Evolutionary conservation across 2,797 vertebrate genomes (phyloP), one percentile per base, ranked within the genome.

Genomic region (Novumbra hubbsi): DNA sequence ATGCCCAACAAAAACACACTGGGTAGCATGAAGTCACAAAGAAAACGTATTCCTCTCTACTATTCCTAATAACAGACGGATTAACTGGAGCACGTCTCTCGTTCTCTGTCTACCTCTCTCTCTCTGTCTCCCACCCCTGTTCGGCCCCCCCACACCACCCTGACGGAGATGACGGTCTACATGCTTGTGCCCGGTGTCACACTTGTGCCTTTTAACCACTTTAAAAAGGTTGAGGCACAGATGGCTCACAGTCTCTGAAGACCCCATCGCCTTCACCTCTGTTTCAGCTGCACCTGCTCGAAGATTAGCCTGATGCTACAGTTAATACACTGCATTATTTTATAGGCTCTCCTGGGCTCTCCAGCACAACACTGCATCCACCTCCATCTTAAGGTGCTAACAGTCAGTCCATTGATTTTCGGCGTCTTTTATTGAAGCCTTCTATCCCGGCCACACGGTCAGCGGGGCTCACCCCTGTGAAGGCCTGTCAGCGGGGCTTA

Each of bases 221-320:
- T 86, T 88, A 88, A 87, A 87, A 81, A 86, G 88, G 88, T 90
- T 73, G 76, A 81, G 81, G 76, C 92, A 87, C 93, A 94, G 92
- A 93, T 94, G 94, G 90, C 86, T 90, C 83, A 81, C 92, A 86
- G 78, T 82, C 76, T 72, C 79, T 83, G 85, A 91, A 91, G 92
- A 92, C 86, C 88, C 86, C 75, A 81, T 83, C 82, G 81, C 75
- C 84, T 81, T 84, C 76, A 73, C 82, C 79, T 81, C 50, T 17
- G 81, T 84, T 86, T 70, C 48, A 32, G 71, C 57, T 78, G 74
- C 92, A 94, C 90, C 92, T 92, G 91, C 88, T 90, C 88, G 89
- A 80, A 86, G 89, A 88, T 89, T 88, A 88, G 88, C 79, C 84
- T 77, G 81, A 81, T 45, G 82, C 79, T 81, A 72, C 74, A 83